These are phyloP conservation scores for Cryptoprocta ferox DNA, from an alignment of 2,797 vertebrate species.

Conservation along the genomic window DNA sequence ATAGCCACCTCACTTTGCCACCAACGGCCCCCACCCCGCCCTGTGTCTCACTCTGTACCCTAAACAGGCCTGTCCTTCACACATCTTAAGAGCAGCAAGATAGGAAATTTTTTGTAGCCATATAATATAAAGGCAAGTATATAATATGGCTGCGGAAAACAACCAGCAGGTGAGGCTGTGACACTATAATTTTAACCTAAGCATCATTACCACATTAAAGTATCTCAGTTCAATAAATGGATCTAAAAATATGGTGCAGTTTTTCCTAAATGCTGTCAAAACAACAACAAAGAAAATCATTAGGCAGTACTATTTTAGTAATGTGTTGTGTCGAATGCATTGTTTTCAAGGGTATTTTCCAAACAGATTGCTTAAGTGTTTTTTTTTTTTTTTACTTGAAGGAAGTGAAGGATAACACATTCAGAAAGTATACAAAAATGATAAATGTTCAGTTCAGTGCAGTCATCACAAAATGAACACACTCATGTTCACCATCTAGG, in stretches of 20 bases:
- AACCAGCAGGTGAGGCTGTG: slow-evolving; percentile 76
- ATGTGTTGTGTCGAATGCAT: background rate
- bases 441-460: background rate
- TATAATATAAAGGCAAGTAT: background rate
- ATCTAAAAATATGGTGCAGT: slow-evolving; percentile 12
- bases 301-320: slow-evolving; percentile 3
- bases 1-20: background rate
- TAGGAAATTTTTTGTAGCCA: background rate
- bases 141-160: slow-evolving; percentile 49
- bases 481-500: background rate
- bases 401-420: background rate
- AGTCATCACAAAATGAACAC: slow-evolving; percentile 26
- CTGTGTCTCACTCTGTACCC: background rate
- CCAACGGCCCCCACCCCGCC: background rate
- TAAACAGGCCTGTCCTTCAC: background rate
- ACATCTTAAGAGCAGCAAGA: slow-evolving; percentile 33
- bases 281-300: slow-evolving; percentile 21
- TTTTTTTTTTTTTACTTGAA: background rate
- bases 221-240: slow-evolving; percentile 47
- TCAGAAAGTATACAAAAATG: background rate
- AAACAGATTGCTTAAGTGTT: slow-evolving; percentile 11
- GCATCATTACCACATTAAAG: slow-evolving; percentile 5
- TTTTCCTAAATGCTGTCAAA: slow-evolving; percentile 40
- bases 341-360: slow-evolving; percentile 56
- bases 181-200: slow-evolving; percentile 65